Evolutionary conservation across 2,888 invertebrate species (phyloP), one percentile per base, ranked within the genome.

Genomic region (Coremacera marginata): DNA sequence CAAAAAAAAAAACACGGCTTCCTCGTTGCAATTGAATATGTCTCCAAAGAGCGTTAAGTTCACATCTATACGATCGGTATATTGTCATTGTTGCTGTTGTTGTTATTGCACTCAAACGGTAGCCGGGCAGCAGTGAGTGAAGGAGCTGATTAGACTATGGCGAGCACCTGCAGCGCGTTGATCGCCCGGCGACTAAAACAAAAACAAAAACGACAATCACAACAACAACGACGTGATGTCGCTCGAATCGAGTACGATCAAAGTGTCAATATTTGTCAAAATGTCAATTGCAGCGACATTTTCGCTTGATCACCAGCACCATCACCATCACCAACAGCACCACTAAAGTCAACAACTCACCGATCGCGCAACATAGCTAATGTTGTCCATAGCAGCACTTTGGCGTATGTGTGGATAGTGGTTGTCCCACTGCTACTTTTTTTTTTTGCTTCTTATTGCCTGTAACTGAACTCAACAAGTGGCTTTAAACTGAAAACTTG

Each of bases 241-340:
- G 19, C 16, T 22, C 67, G 67, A 52, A 65, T 65, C 74, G 55
- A 67, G 76, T 79, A 78, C 82, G 79, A 80, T 81, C 81, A 80
- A 81, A 82, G 82, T 82, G 87, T 87, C 87, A 86, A 85, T 86
- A 87, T 87, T 87, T 87, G 87, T 87, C 87, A 87, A 87, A 84
- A 85, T 86, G 87, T 87, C 87, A 87, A 84, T 85, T 84, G 84
- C 79, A 77, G 84, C 86, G 86, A 87, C 87, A 87, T 87, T 84
- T 86, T 84, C 86, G 85, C 86, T 87, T 86, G 87, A 87, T 87
- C 87, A 87, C 78, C 76, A 78, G 68, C 67, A 34, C 19, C 37
- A 60, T 25, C 22, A 31, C 25, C 37, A 37, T 4, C 37, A 37
- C 37, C 37, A 60, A 44, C 37, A 22, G 67, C 67, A 31, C 19